Evolutionary conservation across 2,888 invertebrate genomes (phyloP).

Genomic region (Agonopterix subpropinquella): DNA sequence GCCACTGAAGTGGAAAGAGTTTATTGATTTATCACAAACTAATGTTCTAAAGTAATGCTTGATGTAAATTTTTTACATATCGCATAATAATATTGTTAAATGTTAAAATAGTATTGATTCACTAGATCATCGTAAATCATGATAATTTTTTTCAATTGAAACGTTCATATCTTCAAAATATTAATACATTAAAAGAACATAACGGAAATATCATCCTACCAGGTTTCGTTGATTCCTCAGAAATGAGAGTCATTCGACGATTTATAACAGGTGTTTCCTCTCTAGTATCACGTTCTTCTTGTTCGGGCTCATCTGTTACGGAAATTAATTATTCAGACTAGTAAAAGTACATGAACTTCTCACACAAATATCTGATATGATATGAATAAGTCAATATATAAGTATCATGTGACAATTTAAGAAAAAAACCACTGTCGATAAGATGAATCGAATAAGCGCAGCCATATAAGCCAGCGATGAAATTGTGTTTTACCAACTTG

Average conservation of each 20-base stretch:
- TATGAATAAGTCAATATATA: neutral
- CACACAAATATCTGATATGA: neutral
- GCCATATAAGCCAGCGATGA: too few relatives aligned
- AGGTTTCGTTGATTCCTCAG: slow-evolving; percentile 35
- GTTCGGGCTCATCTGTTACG: slow-evolving; percentile 44
- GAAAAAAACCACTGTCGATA: too few relatives aligned
- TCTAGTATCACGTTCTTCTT: slow-evolving; percentile 32
- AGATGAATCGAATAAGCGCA: too few relatives aligned
- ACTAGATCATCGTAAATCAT: too few relatives aligned
- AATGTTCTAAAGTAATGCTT: too few relatives aligned
- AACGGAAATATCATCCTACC: slow-evolving; percentile 23
- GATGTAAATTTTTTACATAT: too few relatives aligned
- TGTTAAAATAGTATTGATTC: too few relatives aligned
- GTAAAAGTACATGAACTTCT: neutral
- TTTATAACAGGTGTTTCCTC: slow-evolving; percentile 53
- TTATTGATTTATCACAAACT: too few relatives aligned
- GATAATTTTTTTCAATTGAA: slow-evolving; percentile 10
- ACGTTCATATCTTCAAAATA: slow-evolving; percentile 8
- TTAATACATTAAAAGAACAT: neutral
- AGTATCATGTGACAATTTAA: too few relatives aligned
- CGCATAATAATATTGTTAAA: too few relatives aligned
- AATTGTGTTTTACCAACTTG: too few relatives aligned
- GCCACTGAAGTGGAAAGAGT: slow-evolving; percentile 22
- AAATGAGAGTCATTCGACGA: slow-evolving; percentile 61
- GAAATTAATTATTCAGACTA: too few relatives aligned